These are phyloP conservation scores for Acomys russatus DNA, from an alignment of 2,797 vertebrate genomes.

Conservation along the genomic window DNA sequence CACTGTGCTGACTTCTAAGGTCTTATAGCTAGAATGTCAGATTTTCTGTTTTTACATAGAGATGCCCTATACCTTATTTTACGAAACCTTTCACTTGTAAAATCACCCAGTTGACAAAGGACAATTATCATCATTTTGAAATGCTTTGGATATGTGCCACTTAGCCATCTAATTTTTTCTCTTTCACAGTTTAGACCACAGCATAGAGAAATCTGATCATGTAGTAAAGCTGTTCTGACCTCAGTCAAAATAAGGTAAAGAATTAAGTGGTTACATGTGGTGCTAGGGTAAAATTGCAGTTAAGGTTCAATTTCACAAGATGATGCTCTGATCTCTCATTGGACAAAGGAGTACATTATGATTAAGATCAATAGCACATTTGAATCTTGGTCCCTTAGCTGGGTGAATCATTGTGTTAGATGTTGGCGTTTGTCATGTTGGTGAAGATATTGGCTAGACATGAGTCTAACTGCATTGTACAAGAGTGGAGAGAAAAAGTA, in stretches of 20 bases:
- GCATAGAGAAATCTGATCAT: conserved; percentile 74
- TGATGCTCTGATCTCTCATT: conserved; percentile 65
- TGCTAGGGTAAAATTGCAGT: conserved; percentile 57
- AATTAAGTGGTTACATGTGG: conserved; percentile 82
- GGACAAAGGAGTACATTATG: conserved; percentile 70
- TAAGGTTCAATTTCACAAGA: conserved; percentile 51
- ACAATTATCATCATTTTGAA: conserved; percentile 69
- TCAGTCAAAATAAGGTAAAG: conserved; percentile 73
- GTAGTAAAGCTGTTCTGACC: conserved; percentile 71
- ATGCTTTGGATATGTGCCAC: conserved; percentile 54
- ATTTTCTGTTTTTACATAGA: conserved; percentile 48
- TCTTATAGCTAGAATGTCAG: conserved; percentile 34
- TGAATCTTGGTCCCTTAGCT: conserved; percentile 14
- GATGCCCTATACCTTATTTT: conserved; percentile 61
- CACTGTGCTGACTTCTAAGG: conserved; percentile 33
- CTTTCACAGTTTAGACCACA: conserved; percentile 53
- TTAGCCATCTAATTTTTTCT: conserved; percentile 38
- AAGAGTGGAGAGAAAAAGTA: neutral
- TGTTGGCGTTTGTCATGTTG: neutral
- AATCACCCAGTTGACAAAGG: conserved; percentile 67
- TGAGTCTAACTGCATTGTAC: neutral
- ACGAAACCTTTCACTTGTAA: conserved; percentile 57
- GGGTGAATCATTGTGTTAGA: neutral
- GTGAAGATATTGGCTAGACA: neutral
- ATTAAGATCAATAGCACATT: conserved; percentile 38